phyloP scores from a whole-genome alignment of 2,113 vertebrate species.

The Sphyrna mokarran region DNA sequence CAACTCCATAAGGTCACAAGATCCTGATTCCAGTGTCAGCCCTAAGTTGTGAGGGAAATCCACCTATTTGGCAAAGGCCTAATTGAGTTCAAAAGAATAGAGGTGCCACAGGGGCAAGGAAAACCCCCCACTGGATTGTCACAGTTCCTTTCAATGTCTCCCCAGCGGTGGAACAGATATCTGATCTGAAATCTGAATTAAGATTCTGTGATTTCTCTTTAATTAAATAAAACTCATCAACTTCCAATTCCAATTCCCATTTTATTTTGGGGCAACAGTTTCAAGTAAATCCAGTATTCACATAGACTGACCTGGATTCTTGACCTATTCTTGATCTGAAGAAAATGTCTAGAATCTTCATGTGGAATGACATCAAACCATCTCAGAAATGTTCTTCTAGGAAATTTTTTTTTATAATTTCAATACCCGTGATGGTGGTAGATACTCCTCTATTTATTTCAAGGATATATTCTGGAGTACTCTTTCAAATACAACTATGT shows the following conservation, averaged over 20 bases:
- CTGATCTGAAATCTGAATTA: no score
- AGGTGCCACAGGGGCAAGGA: no score
- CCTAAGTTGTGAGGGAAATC: no score
- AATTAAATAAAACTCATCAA: no score
- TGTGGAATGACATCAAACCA: neutral
- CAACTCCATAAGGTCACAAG: no score
- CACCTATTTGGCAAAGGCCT: no score
- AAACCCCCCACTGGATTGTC: no score
- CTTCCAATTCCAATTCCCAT: neutral
- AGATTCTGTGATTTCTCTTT: no score
- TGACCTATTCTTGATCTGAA: neutral
- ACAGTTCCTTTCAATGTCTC: no score
- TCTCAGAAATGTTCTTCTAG: neutral
- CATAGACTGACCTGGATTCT: neutral
- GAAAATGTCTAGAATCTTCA: neutral
- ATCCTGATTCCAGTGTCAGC: no score
- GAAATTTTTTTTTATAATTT: neutral
- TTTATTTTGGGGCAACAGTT: neutral
- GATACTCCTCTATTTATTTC: neutral
- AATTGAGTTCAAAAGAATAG: no score
- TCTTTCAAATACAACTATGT: neutral
- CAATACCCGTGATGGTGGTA: neutral
- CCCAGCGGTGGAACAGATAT: no score
- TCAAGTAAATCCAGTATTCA: neutral
- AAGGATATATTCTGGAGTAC: neutral